Base-by-base conservation (phyloP, 2,888 invertebrate species). In the Gryllus longicercus region DNA sequence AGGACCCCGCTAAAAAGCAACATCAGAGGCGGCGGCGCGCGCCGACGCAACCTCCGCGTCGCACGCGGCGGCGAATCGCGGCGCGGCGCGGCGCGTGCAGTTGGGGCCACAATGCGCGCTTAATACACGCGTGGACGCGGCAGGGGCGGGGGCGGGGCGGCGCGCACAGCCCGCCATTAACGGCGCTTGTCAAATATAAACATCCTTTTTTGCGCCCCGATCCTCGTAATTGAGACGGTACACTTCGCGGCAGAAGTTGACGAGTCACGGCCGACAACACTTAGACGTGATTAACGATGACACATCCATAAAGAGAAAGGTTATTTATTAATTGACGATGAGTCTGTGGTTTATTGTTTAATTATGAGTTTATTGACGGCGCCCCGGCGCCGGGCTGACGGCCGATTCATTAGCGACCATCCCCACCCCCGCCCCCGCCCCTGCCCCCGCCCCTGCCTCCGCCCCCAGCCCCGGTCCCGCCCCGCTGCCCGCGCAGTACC, bases 251-350 rank as follows among this genome's bases (percentile, higher is more conserved):
- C 16, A n/a, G 63, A 63, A 63, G 63, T 63, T 63, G 63, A 14
- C 16, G 63, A 63, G 63, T 63, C 63, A 63, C 63, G 63, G 63
- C 63, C 63, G 10, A 63, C n/a, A 63, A 63, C 63, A 63, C 63
- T 63, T 63, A 63, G 63, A 11, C 63, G 63, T 63, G 63, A 63
- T 63, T 63, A 63, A 63, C 63, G 63, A 63, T 63, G 63, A 63
- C 63, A n/a, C n/a, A n/a, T 63, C n/a, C 63, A 63, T n/a, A 63
- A 63, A 63, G 63, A 63, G 63, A 63, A 18, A n/a, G 63, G 63
- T 63, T 63, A 63, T 63, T 63, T 63, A 63, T 63, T 63, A 63
- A 63, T 63, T 63, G 63, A 63, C 63, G 63, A 63, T 63, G 63
- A 63, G 63, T 63, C 8, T 63, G 63, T 63, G 63, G 63, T 63